Conservation (phyloP, 1,140 invertebrate genomes). For the Neodiprion pinetum region DNA sequence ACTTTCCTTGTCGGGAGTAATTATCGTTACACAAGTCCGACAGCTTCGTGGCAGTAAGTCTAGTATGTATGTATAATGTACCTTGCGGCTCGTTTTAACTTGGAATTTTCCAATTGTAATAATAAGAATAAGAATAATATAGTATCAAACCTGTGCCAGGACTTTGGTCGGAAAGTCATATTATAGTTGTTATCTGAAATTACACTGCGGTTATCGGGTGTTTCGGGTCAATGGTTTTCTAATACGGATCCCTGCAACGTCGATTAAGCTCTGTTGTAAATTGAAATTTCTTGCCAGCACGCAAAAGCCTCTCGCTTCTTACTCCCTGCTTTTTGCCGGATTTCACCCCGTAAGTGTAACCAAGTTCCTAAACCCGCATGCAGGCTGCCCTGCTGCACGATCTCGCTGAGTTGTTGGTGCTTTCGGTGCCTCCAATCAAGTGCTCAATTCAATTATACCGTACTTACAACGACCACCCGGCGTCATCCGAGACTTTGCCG, state of each 20-base stretch:
- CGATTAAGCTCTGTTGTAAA: neutral
- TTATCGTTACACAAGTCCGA: neutral
- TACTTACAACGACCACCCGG: neutral
- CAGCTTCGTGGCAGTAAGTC: neutral
- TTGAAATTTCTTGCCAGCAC: slow-evolving; percentile 1
- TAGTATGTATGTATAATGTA: neutral
- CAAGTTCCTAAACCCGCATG: too few species aligned
- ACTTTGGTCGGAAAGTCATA: neutral
- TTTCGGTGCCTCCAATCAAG: neutral
- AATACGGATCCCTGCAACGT: neutral
- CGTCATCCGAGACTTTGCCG: neutral
- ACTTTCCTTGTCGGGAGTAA: neutral
- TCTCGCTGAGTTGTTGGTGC: neutral
- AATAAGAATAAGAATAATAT: too few species aligned
- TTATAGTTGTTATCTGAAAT: neutral
- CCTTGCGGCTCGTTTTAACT: neutral
- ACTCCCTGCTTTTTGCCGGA: neutral
- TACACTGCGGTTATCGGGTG: slow-evolving; percentile 1
- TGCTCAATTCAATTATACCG: neutral
- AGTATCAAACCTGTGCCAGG: too few species aligned
- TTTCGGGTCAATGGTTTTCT: neutral
- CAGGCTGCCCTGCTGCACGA: neutral
- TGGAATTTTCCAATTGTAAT: neutral
- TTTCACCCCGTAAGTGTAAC: too few species aligned
- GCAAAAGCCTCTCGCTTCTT: neutral